Base-by-base conservation (phyloP, 1,140 invertebrate species). In the Belonocnema kinseyi region DNA sequence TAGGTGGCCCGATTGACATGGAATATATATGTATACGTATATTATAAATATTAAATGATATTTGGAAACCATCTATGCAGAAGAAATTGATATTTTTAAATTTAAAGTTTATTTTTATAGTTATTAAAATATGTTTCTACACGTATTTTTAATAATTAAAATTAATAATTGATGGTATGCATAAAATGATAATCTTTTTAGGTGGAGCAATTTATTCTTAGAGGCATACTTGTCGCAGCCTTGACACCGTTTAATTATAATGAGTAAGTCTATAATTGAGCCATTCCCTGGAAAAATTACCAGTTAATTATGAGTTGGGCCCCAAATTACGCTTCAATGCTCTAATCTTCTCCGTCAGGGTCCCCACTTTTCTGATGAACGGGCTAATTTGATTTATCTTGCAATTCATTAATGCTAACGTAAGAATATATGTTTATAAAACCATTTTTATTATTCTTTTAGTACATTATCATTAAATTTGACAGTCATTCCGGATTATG, bases 191-290 rank as follows among this genome's bases (percentile, higher is more conserved):
- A 46, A 46, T 46, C 26, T 46, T 81, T 78, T 17, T 51, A 85
- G 81, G 53, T 40, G 16, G 33, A 81, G 16, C 72, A 75, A n/a
- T 88, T 86, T 51, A 82, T 79, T 4, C 92, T 86, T 73, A 84
- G 90, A 86, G 95, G 95, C 16, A 82, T 95, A 7, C 92, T 95
- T 83, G 93, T 93, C 4, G 94, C 95, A 0, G 94, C 95, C 2
- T 94, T 96, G 54, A 94, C 94, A 0, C 93, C 94, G 1, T 93
- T 95, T 52, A 93, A 93, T 56, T 88, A 93, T 75, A 93, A 95
- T 82, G 88, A 88, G 88, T 94, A 86, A 80, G 77, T 56, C 56
- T 73, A 21, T 51, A 13, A 16, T 40, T 61, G n/a, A 11, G 40
- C 61, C 50, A 54, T 13, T 74, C 10, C 46, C 6, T 33, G 74